These are phyloP conservation scores for Helicoverpa zea DNA, from an alignment of 1,140 invertebrate species.

Conservation along the genomic window DNA sequence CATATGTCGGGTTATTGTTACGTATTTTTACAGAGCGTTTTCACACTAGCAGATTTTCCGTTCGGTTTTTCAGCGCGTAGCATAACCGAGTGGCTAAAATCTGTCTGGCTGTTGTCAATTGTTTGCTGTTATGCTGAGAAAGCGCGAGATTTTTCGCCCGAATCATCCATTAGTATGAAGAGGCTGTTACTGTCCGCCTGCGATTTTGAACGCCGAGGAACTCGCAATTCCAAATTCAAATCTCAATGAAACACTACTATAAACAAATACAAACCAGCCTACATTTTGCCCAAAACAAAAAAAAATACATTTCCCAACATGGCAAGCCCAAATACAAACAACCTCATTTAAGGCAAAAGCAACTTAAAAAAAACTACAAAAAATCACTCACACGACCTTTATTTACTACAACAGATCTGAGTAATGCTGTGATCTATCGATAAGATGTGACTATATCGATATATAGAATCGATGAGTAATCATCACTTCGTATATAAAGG, in stretches of 20 bases:
- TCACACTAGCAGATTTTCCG: background rate
- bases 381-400: background rate
- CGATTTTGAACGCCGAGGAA: too few relatives aligned
- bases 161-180: too few relatives aligned
- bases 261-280: background rate
- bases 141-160: too few relatives aligned
- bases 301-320: background rate
- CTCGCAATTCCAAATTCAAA: background rate
- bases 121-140: too few relatives aligned
- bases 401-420: constrained; percentile 4
- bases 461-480: constrained; percentile 51
- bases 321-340: constrained; percentile 8
- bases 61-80: too few relatives aligned
- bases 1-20: too few relatives aligned
- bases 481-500: constrained; percentile 34
- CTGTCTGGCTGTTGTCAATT: too few relatives aligned
- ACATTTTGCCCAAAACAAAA: background rate
- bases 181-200: too few relatives aligned
- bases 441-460: background rate
- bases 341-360: background rate
- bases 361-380: background rate
- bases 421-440: background rate
- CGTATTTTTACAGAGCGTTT: background rate
- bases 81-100: too few relatives aligned
- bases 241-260: background rate